These are phyloP conservation scores for Ametastegia equiseti DNA, from an alignment of 2,888 invertebrate species.

Conservation along the genomic window DNA sequence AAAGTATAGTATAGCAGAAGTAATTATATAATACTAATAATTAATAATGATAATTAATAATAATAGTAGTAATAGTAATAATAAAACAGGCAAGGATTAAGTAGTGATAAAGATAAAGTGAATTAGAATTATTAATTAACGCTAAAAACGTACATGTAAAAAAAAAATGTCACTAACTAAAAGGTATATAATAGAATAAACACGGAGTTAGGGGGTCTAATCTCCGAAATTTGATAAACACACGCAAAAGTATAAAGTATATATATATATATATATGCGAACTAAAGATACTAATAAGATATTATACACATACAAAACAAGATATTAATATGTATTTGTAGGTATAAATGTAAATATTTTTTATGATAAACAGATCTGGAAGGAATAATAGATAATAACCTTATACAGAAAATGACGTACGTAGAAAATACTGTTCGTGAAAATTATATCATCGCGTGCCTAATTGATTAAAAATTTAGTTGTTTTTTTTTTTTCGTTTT, in stretches of 20 bases:
- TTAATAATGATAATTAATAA: conserved; percentile 53
- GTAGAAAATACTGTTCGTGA: conserved; percentile 19
- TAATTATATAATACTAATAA: conserved; percentile 53
- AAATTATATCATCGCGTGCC: conserved; percentile 19
- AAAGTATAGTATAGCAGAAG: conserved; percentile 54
- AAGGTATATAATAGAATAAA: background rate
- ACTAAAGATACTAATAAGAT: conserved; percentile 18
- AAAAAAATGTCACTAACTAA: conserved; percentile 17
- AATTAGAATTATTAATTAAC: conserved; percentile 48
- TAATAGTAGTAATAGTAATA: conserved; percentile 49
- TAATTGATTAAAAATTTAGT: background rate
- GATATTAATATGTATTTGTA: background rate
- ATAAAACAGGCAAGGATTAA: conserved; percentile 50
- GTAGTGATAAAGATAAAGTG: conserved; percentile 50
- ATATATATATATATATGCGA: background rate
- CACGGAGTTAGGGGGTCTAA: conserved; percentile 10
- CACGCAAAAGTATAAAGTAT: conserved; percentile 18
- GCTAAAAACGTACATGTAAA: conserved; percentile 5
- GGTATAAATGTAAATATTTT: background rate
- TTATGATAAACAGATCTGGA: conserved; percentile 31
- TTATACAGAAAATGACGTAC: background rate
- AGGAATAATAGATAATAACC: conserved; percentile 26
- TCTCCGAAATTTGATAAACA: conserved; percentile 17
- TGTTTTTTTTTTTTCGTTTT: background rate
- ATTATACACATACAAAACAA: background rate